Evolutionary conservation across 2,113 vertebrate genomes (phyloP).

Genomic region (Oryzias curvinotus): DNA sequence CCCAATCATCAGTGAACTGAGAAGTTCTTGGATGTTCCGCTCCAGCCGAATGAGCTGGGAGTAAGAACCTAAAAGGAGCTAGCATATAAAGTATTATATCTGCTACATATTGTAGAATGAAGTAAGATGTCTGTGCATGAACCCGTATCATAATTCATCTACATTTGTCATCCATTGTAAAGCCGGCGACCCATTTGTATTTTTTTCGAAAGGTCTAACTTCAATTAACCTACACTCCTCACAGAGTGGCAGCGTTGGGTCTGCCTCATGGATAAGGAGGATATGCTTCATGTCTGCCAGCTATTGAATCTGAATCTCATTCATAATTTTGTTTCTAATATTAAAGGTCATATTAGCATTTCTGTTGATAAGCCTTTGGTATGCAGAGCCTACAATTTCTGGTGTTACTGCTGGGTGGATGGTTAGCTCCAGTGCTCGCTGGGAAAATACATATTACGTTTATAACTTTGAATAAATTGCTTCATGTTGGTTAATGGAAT

Average conservation of each 20-base stretch:
- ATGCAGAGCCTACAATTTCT: constrained; percentile 47
- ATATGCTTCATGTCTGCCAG: constrained; percentile 60
- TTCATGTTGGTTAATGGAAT: constrained; percentile 14
- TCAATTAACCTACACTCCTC: constrained; percentile 52
- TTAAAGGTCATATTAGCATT: constrained; percentile 81
- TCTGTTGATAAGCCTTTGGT: constrained; percentile 72
- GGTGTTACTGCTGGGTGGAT: constrained; percentile 19
- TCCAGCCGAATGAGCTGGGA: constrained; percentile 6
- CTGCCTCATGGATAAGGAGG: constrained; percentile 42
- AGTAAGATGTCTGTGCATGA: constrained; percentile 10
- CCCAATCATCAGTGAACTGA: no score
- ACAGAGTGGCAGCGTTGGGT: constrained; percentile 32
- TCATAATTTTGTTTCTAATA: constrained; percentile 75
- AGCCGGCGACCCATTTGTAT: constrained; percentile 29
- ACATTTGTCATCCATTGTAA: constrained; percentile 37
- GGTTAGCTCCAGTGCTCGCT: constrained; percentile 9
- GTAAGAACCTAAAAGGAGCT: constrained; percentile 5
- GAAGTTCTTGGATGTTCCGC: neutral
- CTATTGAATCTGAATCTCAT: constrained; percentile 71
- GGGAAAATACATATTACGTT: constrained; percentile 11
- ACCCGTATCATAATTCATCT: constrained; percentile 27
- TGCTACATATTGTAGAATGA: neutral
- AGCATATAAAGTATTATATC: constrained; percentile 9
- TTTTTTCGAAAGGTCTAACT: constrained; percentile 38
- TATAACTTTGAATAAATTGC: constrained; percentile 20